These are phyloP conservation scores for Sylvicola fuscatus DNA, from an alignment of 2,888 invertebrate genomes.

Conservation along the genomic window DNA sequence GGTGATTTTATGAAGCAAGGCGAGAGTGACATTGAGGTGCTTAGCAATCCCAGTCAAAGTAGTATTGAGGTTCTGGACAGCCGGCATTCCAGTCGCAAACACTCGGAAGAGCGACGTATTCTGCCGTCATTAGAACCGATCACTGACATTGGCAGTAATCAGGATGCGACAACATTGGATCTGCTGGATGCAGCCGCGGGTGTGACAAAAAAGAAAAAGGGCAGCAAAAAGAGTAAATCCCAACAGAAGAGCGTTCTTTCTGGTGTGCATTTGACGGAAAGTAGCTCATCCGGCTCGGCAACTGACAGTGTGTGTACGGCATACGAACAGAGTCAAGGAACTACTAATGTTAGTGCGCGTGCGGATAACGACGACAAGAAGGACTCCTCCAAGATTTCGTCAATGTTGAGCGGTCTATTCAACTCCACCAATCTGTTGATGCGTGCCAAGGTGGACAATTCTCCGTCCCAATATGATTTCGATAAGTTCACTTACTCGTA, in stretches of 20 bases:
- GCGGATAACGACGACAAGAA: constrained; percentile 3
- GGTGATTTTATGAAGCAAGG: constrained; percentile 19
- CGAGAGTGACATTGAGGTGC: constrained; percentile 47
- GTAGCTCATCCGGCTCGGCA: constrained; percentile 38
- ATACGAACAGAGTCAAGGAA: constrained; percentile 25
- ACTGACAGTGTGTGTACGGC: constrained; percentile 39
- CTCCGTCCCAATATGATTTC: constrained; percentile 9
- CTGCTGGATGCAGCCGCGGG: background rate
- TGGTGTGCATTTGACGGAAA: constrained; percentile 30
- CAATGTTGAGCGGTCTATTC: constrained; percentile 29
- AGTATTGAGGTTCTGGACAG: constrained; percentile 43
- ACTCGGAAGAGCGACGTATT: constrained; percentile 28
- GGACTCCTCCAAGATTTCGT: constrained; percentile 12
- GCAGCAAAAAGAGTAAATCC: background rate
- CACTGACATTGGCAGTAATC: constrained; percentile 16
- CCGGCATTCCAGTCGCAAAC: constrained; percentile 15
- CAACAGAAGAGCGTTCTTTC: constrained; percentile 4
- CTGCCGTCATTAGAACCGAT: constrained; percentile 26
- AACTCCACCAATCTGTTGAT: constrained; percentile 27
- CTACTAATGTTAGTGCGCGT: background rate
- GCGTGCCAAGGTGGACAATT: constrained; percentile 9
- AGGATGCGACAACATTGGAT: background rate
- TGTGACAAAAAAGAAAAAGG: constrained; percentile 9
- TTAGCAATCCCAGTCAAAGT: constrained; percentile 49
- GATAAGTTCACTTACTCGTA: constrained; percentile 30